Percentiles rank a stretch among this genome's conserved stretches.
phyloP scores from a whole-genome alignment of 2,888 invertebrate genomes.

The Empis stercorea region DNA sequence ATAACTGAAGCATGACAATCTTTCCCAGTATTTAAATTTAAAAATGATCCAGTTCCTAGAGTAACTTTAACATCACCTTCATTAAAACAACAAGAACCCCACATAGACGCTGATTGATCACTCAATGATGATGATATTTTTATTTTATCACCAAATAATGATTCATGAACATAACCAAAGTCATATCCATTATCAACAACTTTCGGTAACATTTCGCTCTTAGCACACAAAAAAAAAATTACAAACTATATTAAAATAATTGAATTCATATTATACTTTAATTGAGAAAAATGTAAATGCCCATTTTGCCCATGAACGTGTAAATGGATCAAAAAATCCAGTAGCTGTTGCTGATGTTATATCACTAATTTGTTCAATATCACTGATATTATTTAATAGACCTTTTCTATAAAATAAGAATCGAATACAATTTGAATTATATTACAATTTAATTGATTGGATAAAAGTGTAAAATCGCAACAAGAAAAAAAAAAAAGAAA shows the following conservation, averaged over 20 bases:
- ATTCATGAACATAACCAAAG: constrained; percentile 53
- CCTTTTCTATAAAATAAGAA: constrained; percentile 20
- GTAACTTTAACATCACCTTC: constrained; percentile 74
- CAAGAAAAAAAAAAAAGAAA: background rate
- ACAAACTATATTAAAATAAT: background rate
- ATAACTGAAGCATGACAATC: constrained; percentile 66
- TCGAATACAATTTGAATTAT: no score
- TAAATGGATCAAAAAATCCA: constrained; percentile 87
- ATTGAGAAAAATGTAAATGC: constrained; percentile 9
- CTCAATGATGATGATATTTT: constrained; percentile 46
- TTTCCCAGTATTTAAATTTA: constrained; percentile 68
- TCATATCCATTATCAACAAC: constrained; percentile 65
- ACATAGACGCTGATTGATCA: constrained; percentile 78
- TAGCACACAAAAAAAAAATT: no score
- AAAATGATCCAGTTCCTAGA: constrained; percentile 83
- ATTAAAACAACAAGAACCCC: constrained; percentile 71
- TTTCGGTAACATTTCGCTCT: constrained; percentile 60
- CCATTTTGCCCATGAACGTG: constrained; percentile 61
- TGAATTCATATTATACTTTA: no score
- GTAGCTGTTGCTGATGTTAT: constrained; percentile 85
- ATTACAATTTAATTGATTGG: background rate
- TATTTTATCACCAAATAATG: constrained; percentile 62
- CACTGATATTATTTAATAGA: constrained; percentile 16
- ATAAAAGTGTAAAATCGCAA: background rate
- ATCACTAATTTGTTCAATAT: constrained; percentile 60